These are phyloP conservation scores for Lithophane ornitopus DNA, from an alignment of 2,888 invertebrate genomes.

Conservation along the genomic window DNA sequence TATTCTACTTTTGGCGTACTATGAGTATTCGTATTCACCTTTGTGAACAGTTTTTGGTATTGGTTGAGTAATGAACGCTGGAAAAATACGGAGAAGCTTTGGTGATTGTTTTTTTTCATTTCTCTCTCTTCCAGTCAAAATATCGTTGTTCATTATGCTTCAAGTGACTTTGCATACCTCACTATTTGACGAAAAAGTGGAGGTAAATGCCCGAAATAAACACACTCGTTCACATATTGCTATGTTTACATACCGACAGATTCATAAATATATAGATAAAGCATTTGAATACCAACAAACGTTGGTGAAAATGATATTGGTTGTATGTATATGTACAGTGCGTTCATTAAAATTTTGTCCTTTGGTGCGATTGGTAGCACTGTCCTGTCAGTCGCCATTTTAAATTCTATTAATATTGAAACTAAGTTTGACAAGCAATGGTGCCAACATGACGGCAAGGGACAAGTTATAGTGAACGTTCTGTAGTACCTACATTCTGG, in stretches of 20 bases:
- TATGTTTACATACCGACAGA: background rate
- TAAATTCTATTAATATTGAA: too few relatives aligned
- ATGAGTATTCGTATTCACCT: conserved; percentile 54
- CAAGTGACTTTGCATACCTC: background rate
- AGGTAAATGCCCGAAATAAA: background rate
- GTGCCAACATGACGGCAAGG: too few relatives aligned
- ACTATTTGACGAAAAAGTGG: background rate
- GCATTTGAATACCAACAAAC: background rate
- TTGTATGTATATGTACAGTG: too few relatives aligned
- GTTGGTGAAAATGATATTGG: background rate
- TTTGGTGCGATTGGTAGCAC: too few relatives aligned
- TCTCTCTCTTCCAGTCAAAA: conserved; percentile 5
- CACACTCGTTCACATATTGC: background rate
- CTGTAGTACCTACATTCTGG: too few relatives aligned
- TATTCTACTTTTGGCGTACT: conserved; percentile 61
- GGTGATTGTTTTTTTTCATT: conserved; percentile 19
- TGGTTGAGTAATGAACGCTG: conserved; percentile 14
- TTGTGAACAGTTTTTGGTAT: conserved; percentile 24
- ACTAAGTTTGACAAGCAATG: too few relatives aligned
- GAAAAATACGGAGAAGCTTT: conserved; percentile 6
- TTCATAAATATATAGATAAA: background rate
- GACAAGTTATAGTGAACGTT: too few relatives aligned
- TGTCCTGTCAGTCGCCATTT: too few relatives aligned
- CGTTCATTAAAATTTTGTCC: too few relatives aligned
- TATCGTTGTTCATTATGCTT: background rate